A percentile compares a stretch with the other conserved stretches of the same genome.
These are phyloP conservation scores for Drosophila repleta DNA, from an alignment of 1,140 invertebrate genomes.

Conservation along the genomic window DNA sequence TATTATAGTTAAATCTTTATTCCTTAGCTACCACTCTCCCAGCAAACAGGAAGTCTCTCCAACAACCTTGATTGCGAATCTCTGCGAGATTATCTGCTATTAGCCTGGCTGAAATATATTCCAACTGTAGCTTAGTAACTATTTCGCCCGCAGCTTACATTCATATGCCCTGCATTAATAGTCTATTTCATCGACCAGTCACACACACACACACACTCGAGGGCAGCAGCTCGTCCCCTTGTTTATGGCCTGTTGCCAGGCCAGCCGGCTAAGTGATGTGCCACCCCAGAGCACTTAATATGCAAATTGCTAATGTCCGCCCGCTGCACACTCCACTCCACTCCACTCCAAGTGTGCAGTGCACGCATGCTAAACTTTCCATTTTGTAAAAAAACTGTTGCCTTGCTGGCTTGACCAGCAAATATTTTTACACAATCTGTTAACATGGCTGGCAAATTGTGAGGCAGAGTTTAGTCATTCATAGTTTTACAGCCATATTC, in stretches of 20 bases:
- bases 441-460: conserved; percentile 8
- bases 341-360: conserved; percentile 3
- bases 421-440: background rate
- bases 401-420: background rate
- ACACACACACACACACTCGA: background rate
- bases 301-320: conserved; percentile 45
- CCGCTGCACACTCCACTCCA: conserved; percentile 21
- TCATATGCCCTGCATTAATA: conserved; percentile 24
- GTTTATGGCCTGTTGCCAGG: conserved; percentile 20
- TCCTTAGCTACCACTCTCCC: no score
- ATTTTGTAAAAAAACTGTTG: conserved; percentile 11
- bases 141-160: conserved; percentile 8
- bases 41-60: no score
- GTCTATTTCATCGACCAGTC: conserved; percentile 37
- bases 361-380: conserved; percentile 34
- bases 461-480: conserved; percentile 10
- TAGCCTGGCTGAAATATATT: background rate
- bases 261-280: conserved; percentile 7
- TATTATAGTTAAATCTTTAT: no score
- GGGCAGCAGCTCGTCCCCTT: conserved; percentile 10
- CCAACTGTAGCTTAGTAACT: background rate
- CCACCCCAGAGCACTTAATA: conserved; percentile 33
- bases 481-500: conserved; percentile 24
- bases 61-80: no score
- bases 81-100: background rate